Evolutionary conservation across 2,888 invertebrate genomes (phyloP), one percentile per base, ranked within the genome.

Genomic region (Nomada hirtipes): DNA sequence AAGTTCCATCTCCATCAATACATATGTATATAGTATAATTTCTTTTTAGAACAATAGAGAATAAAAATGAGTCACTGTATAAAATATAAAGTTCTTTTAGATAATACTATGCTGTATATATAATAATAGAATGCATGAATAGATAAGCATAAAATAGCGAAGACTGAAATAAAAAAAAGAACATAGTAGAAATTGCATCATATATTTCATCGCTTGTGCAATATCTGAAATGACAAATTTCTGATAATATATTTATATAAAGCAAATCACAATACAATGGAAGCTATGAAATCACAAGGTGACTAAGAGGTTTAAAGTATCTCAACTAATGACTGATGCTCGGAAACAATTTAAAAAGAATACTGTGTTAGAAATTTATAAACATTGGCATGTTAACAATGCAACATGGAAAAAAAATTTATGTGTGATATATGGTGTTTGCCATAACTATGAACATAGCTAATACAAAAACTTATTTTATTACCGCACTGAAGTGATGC

Each of bases 291-390:
- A 64, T 69, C 57, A 69, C 7, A 15, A 0, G 15, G 2, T 82
- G 76, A 84, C 60, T 79, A 79, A 84, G 63, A 53, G 26, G n/a
- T 55, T 57, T 15, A 36, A 69, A 9, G 50, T 73, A 76, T 70
- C 29, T 55, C 18, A 70, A 26, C 11, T 36, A 20, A 26, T 57
- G 47, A 4, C 52, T 50, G 26, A 52, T 10, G 13, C 4, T n/a
- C 2, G 2, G 44, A 52, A 23, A 44, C 7, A 60, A 53, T 23
- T 20, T 23, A 23, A 55, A 23, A 23, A 20, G 9, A 23, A 23
- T 9, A 60, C 42, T 36, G 11, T 3, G 26, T 36, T 15, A 18
- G 15, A 0, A 4, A 42, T 59, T 65, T 11, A 50, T 29, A 23
- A 59, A 23, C 20, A 10, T 10, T 23, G 52, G 23, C 2, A 1